Conservation (phyloP, 2,113 vertebrate genomes). For the Capreolus pygargus region DNA sequence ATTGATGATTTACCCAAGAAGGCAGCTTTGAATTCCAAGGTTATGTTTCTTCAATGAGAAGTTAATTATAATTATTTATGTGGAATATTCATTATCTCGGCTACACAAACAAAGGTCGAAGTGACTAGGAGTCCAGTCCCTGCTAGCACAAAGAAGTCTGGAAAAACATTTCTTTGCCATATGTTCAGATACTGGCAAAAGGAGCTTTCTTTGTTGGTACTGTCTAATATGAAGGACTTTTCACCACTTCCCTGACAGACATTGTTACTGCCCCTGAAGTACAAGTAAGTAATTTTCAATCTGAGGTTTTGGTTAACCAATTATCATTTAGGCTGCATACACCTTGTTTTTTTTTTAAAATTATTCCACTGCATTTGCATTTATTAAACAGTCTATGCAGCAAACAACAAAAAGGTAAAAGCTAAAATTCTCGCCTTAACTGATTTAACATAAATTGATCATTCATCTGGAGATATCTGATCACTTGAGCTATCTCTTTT, state of each 20-base stretch:
- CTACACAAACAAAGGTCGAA: conserved; percentile 55
- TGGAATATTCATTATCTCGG: neutral
- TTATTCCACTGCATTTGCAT: neutral
- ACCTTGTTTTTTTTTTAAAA: neutral
- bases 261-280: conserved; percentile 38
- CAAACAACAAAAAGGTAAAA: neutral
- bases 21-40: conserved; percentile 25
- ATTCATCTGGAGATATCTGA: neutral
- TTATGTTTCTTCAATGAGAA: conserved; percentile 35
- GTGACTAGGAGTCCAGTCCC: conserved; percentile 31
- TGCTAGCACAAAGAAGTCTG: conserved; percentile 52
- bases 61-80: conserved; percentile 26
- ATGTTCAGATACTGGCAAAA: conserved; percentile 66
- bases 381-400: neutral
- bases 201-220: conserved; percentile 53
- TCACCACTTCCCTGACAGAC: conserved; percentile 42
- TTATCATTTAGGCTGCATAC: neutral
- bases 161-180: conserved; percentile 60
- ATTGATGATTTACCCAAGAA: conserved; percentile 38
- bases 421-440: neutral
- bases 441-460: neutral
- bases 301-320: neutral
- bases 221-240: conserved; percentile 54
- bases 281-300: neutral
- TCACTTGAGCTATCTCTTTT: neutral